Conservation (phyloP, 2,113 vertebrate species). For the Xiphophorus hellerii region DNA sequence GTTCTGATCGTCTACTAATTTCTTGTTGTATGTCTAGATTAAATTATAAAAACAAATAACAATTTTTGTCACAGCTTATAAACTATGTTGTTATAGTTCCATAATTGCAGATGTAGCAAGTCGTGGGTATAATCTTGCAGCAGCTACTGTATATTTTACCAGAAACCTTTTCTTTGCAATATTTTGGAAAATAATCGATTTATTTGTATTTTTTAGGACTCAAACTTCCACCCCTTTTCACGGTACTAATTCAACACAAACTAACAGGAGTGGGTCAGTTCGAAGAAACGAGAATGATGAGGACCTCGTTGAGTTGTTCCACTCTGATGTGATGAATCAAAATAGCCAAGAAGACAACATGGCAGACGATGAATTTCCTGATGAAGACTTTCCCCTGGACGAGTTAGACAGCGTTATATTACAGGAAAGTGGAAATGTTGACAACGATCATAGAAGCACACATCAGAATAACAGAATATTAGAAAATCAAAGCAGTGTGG, state of each 20-base stretch:
- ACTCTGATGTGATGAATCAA: conserved; percentile 19
- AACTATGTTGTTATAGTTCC: background rate
- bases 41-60: background rate
- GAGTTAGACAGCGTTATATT: conserved; percentile 81
- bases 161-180: background rate
- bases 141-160: background rate
- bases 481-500: conserved; percentile 6
- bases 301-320: background rate
- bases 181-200: background rate
- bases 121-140: background rate
- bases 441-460: conserved; percentile 19
- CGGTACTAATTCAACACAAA: conserved; percentile 22
- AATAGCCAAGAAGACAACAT: conserved; percentile 27
- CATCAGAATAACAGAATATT: conserved; percentile 20
- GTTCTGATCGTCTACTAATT: too few relatives aligned
- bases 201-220: conserved; percentile 46
- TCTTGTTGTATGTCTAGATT: background rate
- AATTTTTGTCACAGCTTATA: background rate
- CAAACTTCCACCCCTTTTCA: conserved; percentile 5
- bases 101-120: background rate
- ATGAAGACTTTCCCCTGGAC: conserved; percentile 85
- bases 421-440: conserved; percentile 66
- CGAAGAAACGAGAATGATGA: background rate
- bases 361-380: conserved; percentile 59
- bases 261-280: background rate